Evolutionary conservation across 2,113 vertebrate genomes (phyloP).

Genomic region (Mesitornis unicolor): DNA sequence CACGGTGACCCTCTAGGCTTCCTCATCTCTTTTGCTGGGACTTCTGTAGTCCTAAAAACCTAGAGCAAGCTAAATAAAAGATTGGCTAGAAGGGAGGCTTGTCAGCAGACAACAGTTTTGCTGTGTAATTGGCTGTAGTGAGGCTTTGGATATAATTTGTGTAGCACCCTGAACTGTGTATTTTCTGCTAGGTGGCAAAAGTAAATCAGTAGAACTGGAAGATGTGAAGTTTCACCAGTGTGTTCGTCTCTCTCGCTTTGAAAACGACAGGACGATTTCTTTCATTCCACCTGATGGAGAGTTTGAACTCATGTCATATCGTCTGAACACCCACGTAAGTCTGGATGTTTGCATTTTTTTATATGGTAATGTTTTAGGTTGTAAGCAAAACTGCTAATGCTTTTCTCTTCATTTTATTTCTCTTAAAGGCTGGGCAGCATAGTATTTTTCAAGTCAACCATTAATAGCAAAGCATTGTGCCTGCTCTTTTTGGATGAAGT

Average conservation of each 20-base stretch:
- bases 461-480: not conserved
- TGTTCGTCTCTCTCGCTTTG: conserved; percentile 87
- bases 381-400: not conserved
- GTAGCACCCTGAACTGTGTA: not conserved
- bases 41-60: not conserved
- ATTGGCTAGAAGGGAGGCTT: not conserved
- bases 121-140: not conserved
- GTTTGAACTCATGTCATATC: conserved; percentile 91
- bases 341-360: not conserved
- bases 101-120: not conserved
- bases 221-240: conserved; percentile 92
- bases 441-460: fast-evolving
- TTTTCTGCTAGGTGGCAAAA: conserved; percentile 81
- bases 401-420: not conserved
- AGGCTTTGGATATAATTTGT: fast-evolving
- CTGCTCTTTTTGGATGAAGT: not conserved
- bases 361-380: fast-evolving
- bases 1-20: not conserved
- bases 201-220: conserved; percentile 88
- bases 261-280: conserved; percentile 89
- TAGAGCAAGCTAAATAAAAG: not conserved
- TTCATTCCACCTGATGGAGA: conserved; percentile 89
- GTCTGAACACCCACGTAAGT: conserved; percentile 88
- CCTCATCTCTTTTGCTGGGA: not conserved
- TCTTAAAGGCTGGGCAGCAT: not conserved